A percentile compares a stretch with the other conserved stretches of the same genome.
These are phyloP conservation scores for Apamea monoglypha DNA, from an alignment of 2,888 invertebrate species.

Conservation along the genomic window DNA sequence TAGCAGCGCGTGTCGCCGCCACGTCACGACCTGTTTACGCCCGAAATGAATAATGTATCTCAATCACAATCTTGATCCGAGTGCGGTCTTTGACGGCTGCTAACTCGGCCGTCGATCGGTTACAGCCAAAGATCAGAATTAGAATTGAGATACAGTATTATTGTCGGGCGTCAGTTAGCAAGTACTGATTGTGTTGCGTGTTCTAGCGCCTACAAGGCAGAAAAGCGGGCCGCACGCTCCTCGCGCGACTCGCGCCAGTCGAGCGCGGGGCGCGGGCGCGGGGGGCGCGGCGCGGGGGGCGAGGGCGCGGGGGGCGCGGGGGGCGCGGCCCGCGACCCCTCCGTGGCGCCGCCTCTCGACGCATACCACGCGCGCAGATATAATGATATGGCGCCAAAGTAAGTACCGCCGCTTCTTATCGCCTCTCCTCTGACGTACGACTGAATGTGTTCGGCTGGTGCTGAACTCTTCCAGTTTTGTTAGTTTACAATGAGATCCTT, in stretches of 20 bases:
- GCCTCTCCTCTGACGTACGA: background rate
- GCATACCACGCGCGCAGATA: slow-evolving; percentile 93
- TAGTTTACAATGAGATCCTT: background rate
- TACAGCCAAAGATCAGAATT: background rate
- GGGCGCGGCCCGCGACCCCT: slow-evolving; percentile 73
- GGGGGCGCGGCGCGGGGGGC: slow-evolving; percentile 76
- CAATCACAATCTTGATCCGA: background rate
- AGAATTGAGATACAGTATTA: background rate
- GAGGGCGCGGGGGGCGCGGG: slow-evolving; percentile 73
- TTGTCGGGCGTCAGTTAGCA: background rate
- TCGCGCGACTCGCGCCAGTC: slow-evolving; percentile 64
- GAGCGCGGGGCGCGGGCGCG: slow-evolving; percentile 76
- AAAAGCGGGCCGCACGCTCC: slow-evolving; percentile 79
- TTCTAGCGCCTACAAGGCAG: slow-evolving; percentile 86
- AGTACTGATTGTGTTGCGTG: slow-evolving; percentile 4
- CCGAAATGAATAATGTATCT: background rate
- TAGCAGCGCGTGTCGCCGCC: background rate
- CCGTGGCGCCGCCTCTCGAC: slow-evolving; percentile 87
- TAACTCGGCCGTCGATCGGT: background rate
- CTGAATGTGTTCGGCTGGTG: background rate
- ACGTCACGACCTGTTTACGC: background rate
- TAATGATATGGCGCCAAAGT: slow-evolving; percentile 97
- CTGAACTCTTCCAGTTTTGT: too few relatives aligned
- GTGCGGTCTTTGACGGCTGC: background rate
- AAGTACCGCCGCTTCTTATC: slow-evolving; percentile 83